A percentile compares a stretch with the other conserved stretches of the same genome.
Evolutionary conservation across 1,140 invertebrate genomes (phyloP).

Genomic region (Atopsyche davidsoni): DNA sequence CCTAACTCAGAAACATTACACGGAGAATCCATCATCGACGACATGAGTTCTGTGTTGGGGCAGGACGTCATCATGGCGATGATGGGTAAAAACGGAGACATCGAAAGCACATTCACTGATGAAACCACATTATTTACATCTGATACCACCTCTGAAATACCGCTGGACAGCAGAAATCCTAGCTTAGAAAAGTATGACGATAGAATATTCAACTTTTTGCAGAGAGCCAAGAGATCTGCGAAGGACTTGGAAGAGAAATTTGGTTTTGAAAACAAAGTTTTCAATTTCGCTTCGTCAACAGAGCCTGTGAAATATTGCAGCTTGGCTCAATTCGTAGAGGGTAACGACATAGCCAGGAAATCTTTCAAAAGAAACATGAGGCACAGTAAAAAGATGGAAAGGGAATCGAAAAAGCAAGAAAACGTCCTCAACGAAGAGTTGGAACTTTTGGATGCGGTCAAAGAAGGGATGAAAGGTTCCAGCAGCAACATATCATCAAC

Average conservation of each 20-base stretch:
- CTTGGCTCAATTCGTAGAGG: conserved; percentile 70
- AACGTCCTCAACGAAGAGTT: conserved; percentile 23
- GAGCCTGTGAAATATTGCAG: conserved; percentile 62
- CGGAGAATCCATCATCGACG: conserved; percentile 69
- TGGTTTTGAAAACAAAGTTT: conserved; percentile 62
- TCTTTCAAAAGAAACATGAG: conserved; percentile 59
- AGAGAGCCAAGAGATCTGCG: conserved; percentile 40
- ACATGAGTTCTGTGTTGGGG: conserved; percentile 66
- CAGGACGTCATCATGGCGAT: conserved; percentile 60
- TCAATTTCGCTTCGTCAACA: conserved; percentile 52
- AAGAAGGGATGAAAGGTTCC: conserved; percentile 25
- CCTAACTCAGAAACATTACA: conserved; percentile 60
- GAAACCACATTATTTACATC: conserved; percentile 55
- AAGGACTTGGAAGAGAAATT: conserved; percentile 53
- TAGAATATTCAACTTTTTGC: conserved; percentile 44
- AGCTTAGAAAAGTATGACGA: conserved; percentile 44
- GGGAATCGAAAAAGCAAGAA: conserved; percentile 7
- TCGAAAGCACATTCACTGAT: conserved; percentile 59
- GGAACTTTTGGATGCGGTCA: conserved; percentile 11
- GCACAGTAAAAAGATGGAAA: conserved; percentile 38
- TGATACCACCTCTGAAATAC: conserved; percentile 49
- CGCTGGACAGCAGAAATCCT: conserved; percentile 45
- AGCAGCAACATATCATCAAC: conserved; percentile 25
- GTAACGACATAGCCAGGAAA: conserved; percentile 69
- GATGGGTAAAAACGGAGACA: conserved; percentile 57